Conservation (phyloP, 2,113 vertebrate species). For the Lepidothrix coronata region DNA sequence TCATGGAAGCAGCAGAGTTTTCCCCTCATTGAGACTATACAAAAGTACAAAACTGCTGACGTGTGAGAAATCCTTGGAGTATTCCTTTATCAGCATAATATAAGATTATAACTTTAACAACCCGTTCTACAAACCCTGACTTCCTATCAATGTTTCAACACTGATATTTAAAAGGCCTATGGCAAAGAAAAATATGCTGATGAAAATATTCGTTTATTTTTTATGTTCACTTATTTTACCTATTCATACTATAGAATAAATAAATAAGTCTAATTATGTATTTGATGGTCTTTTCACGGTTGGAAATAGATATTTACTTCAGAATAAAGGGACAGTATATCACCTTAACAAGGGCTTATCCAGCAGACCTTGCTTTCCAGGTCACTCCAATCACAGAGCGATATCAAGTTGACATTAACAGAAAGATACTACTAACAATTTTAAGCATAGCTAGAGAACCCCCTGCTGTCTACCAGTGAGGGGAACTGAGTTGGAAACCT, state of each 20-base stretch:
- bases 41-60: background rate
- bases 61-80: background rate
- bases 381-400: conserved; percentile 63
- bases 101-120: background rate
- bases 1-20: background rate
- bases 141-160: background rate
- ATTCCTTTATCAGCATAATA: background rate
- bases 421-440: conserved; percentile 69
- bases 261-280: background rate
- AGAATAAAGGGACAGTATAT: background rate
- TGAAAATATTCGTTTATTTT: background rate
- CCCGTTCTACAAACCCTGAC: background rate
- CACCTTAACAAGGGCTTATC: background rate
- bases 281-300: background rate
- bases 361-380: conserved; percentile 40
- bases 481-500: conserved; percentile 57
- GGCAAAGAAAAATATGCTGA: background rate
- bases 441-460: conserved; percentile 67
- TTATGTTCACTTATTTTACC: background rate
- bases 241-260: background rate
- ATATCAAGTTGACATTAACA: conserved; percentile 73
- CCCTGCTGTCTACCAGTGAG: conserved; percentile 46
- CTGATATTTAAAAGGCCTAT: background rate
- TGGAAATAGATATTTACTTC: background rate
- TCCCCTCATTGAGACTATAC: background rate